phyloP scores from a whole-genome alignment of 1,140 invertebrate species.

The Sinonovacula constricta region DNA sequence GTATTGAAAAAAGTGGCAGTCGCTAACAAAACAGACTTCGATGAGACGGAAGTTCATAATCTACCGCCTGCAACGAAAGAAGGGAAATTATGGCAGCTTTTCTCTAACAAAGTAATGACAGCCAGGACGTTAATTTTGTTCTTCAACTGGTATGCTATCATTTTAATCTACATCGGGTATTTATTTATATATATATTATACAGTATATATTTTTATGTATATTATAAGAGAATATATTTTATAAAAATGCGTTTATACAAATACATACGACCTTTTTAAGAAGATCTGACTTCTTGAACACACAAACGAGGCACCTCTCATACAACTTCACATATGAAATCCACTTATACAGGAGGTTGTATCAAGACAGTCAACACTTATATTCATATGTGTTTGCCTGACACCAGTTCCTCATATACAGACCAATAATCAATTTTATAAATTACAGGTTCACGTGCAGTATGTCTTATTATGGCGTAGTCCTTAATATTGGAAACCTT shows the following conservation, averaged over 20 bases:
- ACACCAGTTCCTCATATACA: background rate
- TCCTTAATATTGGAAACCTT: constrained; percentile 66
- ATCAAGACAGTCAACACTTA: no score
- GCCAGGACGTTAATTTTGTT: constrained; percentile 28
- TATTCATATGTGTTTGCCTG: no score
- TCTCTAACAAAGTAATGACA: constrained; percentile 20
- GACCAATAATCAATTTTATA: background rate
- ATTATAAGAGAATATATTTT: no score
- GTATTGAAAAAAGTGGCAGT: constrained; percentile 39
- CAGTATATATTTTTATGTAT: no score
- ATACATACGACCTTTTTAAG: no score
- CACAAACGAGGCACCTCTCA: no score
- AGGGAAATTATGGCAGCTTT: constrained; percentile 31
- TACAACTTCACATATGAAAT: no score
- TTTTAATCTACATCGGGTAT: no score
- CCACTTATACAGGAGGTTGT: no score
- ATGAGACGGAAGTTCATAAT: constrained; percentile 6
- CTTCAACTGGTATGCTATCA: constrained; percentile 27
- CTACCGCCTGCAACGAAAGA: constrained; percentile 9
- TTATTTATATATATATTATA: no score
- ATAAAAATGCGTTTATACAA: no score
- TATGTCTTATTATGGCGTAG: constrained; percentile 79
- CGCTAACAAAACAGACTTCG: constrained; percentile 1
- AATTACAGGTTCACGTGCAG: constrained; percentile 52
- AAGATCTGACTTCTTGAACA: no score